Conservation (phyloP, 2,113 vertebrate genomes). For the Eclectus roratus region DNA sequence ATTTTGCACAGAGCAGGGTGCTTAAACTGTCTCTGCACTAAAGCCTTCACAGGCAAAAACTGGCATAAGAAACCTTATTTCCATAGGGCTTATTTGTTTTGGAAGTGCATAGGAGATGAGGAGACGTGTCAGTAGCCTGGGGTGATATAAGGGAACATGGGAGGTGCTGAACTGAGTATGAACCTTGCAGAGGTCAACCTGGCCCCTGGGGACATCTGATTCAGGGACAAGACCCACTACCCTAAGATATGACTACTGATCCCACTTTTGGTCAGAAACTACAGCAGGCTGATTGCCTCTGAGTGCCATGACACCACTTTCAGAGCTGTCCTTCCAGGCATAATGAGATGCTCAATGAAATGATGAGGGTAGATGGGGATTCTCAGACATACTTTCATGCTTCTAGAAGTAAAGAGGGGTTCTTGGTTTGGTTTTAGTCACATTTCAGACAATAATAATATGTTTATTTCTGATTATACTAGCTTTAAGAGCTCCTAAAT, state of each 20-base stretch:
- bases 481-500: neutral
- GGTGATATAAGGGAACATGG: neutral
- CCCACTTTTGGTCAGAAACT: neutral
- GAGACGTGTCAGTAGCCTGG: neutral
- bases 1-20: neutral
- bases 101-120: neutral
- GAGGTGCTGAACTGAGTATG: neutral
- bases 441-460: neutral
- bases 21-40: neutral
- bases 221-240: rapidly evolving
- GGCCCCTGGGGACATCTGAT: neutral
- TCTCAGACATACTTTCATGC: neutral
- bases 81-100: neutral
- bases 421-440: neutral
- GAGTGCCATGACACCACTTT: neutral
- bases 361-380: neutral
- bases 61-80: neutral
- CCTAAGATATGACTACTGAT: neutral
- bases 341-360: neutral
- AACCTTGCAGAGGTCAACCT: neutral
- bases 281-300: neutral
- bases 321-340: neutral
- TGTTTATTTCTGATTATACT: neutral
- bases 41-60: neutral
- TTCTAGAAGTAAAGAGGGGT: neutral